These are phyloP conservation scores for Leptinotarsa lineolata DNA, from an alignment of 1,140 invertebrate species.

Conservation along the genomic window DNA sequence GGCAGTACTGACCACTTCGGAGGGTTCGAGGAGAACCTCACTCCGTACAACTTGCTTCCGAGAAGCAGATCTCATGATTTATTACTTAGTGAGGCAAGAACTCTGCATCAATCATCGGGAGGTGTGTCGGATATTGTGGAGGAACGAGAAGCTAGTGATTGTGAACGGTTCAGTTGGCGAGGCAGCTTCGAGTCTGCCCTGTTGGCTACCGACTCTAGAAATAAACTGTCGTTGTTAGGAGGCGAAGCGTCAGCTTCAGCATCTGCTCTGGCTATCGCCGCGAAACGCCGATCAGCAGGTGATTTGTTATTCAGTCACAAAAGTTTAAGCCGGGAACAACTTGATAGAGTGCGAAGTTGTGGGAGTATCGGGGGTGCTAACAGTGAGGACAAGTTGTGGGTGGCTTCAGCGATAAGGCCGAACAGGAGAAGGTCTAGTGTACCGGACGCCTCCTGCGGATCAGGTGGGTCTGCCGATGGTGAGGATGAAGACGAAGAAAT, in stretches of 20 bases:
- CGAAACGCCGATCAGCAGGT: slow-evolving; percentile 77
- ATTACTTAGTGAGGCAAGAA: slow-evolving; percentile 63
- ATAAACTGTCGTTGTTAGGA: slow-evolving; percentile 72
- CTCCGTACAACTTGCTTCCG: slow-evolving; percentile 58
- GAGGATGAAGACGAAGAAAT: slow-evolving; percentile 67
- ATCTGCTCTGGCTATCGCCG: slow-evolving; percentile 67
- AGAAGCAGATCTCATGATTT: slow-evolving; percentile 80
- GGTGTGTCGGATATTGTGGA: slow-evolving; percentile 63
- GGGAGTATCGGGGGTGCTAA: slow-evolving; percentile 76
- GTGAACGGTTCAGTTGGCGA: slow-evolving; percentile 86
- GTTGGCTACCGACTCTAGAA: slow-evolving; percentile 79
- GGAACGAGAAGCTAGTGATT: slow-evolving; percentile 80
- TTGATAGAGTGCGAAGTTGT: slow-evolving; percentile 77
- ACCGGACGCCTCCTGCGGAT: slow-evolving; percentile 69
- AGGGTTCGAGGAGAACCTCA: slow-evolving; percentile 48
- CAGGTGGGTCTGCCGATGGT: slow-evolving; percentile 64
- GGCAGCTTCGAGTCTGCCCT: slow-evolving; percentile 88
- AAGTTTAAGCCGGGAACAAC: slow-evolving; percentile 73
- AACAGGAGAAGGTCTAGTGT: slow-evolving; percentile 68
- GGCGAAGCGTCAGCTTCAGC: slow-evolving; percentile 65
- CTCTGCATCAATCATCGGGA: slow-evolving; percentile 56
- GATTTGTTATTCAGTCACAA: slow-evolving; percentile 73
- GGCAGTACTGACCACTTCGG: slow-evolving; percentile 61
- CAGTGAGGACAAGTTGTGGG: slow-evolving; percentile 63
- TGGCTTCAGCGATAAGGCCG: slow-evolving; percentile 56